phyloP scores from a whole-genome alignment of 2,888 invertebrate species.

The Acleris sparsana region DNA sequence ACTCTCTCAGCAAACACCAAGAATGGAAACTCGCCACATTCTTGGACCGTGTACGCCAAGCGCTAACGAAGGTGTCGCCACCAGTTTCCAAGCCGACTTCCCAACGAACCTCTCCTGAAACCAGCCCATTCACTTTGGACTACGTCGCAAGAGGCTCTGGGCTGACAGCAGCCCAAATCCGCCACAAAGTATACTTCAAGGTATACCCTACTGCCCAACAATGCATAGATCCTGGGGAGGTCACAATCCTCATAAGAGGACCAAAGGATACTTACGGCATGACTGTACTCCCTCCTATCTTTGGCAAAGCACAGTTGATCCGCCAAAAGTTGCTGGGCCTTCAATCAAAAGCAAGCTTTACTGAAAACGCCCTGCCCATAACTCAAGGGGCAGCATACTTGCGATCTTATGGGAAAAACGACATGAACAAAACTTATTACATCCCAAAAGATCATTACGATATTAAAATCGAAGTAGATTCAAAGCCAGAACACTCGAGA shows the following conservation, averaged over 20 bases:
- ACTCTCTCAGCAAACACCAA: conserved; percentile 75
- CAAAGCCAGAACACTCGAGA: conserved; percentile 76
- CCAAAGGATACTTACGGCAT: conserved; percentile 77
- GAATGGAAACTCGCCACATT: conserved; percentile 83
- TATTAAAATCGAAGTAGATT: conserved; percentile 77
- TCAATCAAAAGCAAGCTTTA: conserved; percentile 63
- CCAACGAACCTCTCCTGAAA: conserved; percentile 66
- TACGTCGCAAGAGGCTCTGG: conserved; percentile 86
- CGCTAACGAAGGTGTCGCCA: conserved; percentile 69
- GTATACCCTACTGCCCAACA: conserved; percentile 82
- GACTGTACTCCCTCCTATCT: conserved; percentile 68
- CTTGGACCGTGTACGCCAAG: conserved; percentile 75
- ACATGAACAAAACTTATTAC: conserved; percentile 75
- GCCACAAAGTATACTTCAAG: conserved; percentile 82
- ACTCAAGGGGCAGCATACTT: conserved; percentile 75
- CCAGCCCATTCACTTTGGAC: conserved; percentile 71
- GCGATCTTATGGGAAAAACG: conserved; percentile 71
- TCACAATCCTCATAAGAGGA: conserved; percentile 76
- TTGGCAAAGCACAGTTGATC: conserved; percentile 76
- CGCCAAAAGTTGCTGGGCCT: conserved; percentile 72
- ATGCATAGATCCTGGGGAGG: conserved; percentile 73
- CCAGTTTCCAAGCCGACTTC: conserved; percentile 66
- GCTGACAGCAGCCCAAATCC: conserved; percentile 81
- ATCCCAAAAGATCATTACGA: conserved; percentile 78
- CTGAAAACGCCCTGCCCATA: conserved; percentile 71